Conservation (phyloP, 2,797 vertebrate genomes). For the Siniperca undulata region DNA sequence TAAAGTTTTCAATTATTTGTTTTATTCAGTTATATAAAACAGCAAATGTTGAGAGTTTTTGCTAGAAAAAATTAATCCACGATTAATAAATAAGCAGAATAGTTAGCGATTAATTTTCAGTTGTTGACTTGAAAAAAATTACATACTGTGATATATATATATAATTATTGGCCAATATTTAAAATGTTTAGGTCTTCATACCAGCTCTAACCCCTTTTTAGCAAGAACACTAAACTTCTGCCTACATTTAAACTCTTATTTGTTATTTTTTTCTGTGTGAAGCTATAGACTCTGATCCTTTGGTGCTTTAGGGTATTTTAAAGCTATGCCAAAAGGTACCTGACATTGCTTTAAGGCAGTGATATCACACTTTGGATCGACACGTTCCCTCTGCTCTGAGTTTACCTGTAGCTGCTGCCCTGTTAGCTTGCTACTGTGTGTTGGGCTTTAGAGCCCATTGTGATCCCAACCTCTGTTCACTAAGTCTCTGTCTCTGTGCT, state of each 20-base stretch:
- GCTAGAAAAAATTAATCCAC: neutral
- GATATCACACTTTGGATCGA: neutral
- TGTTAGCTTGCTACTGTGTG: neutral
- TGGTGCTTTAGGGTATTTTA: conserved; percentile 1
- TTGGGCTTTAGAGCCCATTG: conserved; percentile 9
- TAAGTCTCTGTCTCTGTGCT: conserved; percentile 51
- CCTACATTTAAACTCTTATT: neutral
- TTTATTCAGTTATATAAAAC: neutral
- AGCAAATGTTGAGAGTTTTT: no score
- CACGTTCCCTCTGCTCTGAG: neutral
- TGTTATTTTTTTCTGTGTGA: neutral
- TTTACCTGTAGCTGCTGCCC: conserved; percentile 21
- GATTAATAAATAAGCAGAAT: no score
- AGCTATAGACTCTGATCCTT: neutral
- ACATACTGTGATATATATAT: no score
- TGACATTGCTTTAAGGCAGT: neutral
- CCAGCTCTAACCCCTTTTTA: no score
- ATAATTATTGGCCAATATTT: no score
- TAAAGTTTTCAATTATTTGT: neutral
- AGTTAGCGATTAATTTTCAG: no score
- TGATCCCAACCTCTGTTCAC: conserved; percentile 34
- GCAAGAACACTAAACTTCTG: no score
- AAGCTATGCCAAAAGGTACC: neutral
- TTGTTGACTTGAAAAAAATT: no score
- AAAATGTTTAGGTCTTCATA: no score